A percentile compares a stretch with the other conserved stretches of the same genome.
These are phyloP conservation scores for Chloroceryle inda DNA, from an alignment of 2,797 vertebrate species.

Conservation along the genomic window DNA sequence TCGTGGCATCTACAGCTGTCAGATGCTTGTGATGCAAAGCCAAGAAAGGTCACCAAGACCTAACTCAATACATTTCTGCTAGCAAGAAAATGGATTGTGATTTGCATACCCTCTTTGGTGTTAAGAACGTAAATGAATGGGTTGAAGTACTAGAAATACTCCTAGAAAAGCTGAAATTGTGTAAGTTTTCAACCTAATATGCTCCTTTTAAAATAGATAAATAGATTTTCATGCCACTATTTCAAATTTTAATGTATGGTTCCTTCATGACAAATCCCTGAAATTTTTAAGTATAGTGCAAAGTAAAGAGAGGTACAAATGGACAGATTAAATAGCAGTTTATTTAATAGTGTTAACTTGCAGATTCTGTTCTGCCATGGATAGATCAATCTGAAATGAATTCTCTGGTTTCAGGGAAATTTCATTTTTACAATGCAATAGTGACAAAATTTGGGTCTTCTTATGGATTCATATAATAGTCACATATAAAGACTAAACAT, in stretches of 20 bases:
- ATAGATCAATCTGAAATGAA: neutral
- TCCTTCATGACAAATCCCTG: neutral
- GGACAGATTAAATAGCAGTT: neutral
- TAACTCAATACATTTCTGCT: neutral
- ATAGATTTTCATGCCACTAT: neutral
- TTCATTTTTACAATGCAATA: neutral
- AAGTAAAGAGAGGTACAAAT: neutral
- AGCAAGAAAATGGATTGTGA: neutral
- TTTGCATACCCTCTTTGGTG: neutral
- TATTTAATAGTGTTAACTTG: neutral
- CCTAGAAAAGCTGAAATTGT: neutral
- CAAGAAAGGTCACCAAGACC: neutral
- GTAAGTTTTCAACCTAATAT: neutral
- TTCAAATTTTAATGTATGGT: neutral
- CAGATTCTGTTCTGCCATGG: neutral
- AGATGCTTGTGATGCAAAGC: neutral
- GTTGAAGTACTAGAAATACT: neutral
- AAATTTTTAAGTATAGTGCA: neutral
- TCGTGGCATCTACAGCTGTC: neutral
- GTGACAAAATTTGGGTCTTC: neutral
- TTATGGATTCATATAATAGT: neutral
- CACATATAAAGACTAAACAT: neutral
- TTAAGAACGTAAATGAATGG: neutral
- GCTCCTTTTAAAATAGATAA: neutral
- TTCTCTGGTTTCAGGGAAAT: neutral